Percentiles rank a stretch among this genome's conserved stretches.
phyloP scores from a whole-genome alignment of 1,140 invertebrate species.

The Dreissena polymorpha region DNA sequence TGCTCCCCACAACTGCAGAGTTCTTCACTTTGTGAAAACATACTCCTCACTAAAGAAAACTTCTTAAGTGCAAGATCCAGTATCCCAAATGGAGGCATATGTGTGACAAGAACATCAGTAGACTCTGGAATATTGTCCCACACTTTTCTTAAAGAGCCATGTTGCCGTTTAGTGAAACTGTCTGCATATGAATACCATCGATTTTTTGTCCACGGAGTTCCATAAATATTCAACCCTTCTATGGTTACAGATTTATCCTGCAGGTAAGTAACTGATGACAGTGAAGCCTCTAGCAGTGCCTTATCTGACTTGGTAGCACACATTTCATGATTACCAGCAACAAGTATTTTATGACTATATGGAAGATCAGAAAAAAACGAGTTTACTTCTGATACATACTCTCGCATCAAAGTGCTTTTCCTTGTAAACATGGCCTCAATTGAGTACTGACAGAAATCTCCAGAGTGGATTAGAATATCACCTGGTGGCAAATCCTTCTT shows the following conservation, averaged over 20 bases:
- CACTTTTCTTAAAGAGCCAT: not conserved
- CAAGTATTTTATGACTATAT: constrained; percentile 45
- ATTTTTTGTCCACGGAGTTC: constrained; percentile 37
- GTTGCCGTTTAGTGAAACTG: constrained; percentile 5
- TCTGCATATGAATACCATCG: constrained; percentile 38
- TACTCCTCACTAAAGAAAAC: constrained; percentile 17
- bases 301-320: constrained; percentile 2
- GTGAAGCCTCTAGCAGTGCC: not conserved
- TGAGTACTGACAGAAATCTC: constrained; percentile 41
- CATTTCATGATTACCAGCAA: constrained; percentile 51
- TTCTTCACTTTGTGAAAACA: constrained; percentile 8
- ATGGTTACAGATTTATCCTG: constrained; percentile 31
- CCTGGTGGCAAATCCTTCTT: constrained; percentile 17
- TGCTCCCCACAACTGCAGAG: constrained; percentile 18
- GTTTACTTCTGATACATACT: constrained; percentile 23
- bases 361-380: constrained; percentile 22
- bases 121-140: constrained; percentile 34
- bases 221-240: constrained; percentile 49
- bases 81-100: constrained; percentile 43
- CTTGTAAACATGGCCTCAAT: constrained; percentile 7
- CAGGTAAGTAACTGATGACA: constrained; percentile 35
- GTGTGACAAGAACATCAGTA: constrained; percentile 48
- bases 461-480: constrained; percentile 49
- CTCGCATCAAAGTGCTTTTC: not conserved
- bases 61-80: constrained; percentile 36